These are phyloP conservation scores for Florisuga fusca DNA, from an alignment of 2,797 vertebrate species.

Conservation along the genomic window DNA sequence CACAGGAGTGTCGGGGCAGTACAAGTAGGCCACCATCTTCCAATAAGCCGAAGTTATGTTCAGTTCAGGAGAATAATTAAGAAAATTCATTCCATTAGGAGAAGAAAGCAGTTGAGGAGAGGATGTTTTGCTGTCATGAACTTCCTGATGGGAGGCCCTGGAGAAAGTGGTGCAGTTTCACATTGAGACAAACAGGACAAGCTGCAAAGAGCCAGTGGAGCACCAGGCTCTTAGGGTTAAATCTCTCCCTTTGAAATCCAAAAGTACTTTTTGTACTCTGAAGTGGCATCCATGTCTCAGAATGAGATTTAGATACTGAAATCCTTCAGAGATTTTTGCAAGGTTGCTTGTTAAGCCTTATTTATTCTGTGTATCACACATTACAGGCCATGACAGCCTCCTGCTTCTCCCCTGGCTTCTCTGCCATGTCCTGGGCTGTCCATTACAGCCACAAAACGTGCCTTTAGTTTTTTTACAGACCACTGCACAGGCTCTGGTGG, in stretches of 20 bases:
- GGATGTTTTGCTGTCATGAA: background rate
- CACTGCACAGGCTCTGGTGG: background rate
- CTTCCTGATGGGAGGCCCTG: background rate
- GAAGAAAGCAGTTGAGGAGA: background rate
- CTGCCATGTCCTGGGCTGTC: background rate
- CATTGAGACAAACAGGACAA: background rate
- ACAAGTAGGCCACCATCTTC: background rate
- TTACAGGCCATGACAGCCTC: background rate
- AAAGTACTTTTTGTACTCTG: background rate
- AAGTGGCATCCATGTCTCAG: background rate
- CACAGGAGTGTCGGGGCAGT: background rate
- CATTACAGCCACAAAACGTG: background rate
- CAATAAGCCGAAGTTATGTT: background rate
- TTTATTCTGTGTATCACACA: background rate
- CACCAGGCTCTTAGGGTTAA: background rate
- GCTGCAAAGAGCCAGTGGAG: background rate
- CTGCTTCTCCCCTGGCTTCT: background rate
- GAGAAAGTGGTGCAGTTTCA: background rate
- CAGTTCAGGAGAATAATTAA: background rate
- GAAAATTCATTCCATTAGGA: background rate
- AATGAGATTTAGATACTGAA: background rate
- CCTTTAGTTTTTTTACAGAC: background rate
- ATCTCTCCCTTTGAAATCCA: background rate
- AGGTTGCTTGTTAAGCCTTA: background rate
- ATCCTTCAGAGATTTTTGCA: background rate